phyloP scores from a whole-genome alignment of 2,797 vertebrate genomes.

The Petrocephalus sullivani region DNA sequence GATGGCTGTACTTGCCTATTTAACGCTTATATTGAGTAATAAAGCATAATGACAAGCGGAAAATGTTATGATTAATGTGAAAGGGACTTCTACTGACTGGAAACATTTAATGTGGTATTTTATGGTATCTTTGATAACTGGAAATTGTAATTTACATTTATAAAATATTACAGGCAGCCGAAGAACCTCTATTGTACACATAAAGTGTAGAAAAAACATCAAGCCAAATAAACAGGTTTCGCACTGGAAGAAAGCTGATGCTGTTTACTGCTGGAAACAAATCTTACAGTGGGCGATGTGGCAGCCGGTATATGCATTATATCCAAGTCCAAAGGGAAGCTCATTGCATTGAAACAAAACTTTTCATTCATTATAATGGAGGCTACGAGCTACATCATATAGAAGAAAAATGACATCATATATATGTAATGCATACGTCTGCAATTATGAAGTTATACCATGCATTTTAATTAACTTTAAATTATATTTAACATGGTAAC shows the following conservation, averaged over 20 bases:
- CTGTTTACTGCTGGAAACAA: not conserved
- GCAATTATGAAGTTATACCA: not conserved
- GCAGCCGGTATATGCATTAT: not conserved
- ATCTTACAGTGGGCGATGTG: not conserved
- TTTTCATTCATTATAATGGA: not conserved
- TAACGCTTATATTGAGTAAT: not conserved
- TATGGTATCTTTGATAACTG: not conserved
- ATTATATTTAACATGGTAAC: not conserved
- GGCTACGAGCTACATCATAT: not conserved
- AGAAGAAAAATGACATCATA: not conserved
- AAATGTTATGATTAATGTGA: not conserved
- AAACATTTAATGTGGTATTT: not conserved
- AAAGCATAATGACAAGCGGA: not conserved
- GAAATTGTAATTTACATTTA: not conserved
- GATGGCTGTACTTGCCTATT: not conserved
- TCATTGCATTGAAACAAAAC: not conserved
- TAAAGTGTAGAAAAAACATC: not conserved
- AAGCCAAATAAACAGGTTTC: not conserved
- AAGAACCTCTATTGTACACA: not conserved
- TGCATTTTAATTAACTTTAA: not conserved
- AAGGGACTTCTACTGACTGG: not conserved
- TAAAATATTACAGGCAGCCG: not conserved
- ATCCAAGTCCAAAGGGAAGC: not conserved
- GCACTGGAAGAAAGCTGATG: not conserved
- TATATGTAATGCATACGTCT: not conserved